Evolutionary conservation across 1,140 invertebrate species (phyloP).

Genomic region (Listronotus bonariensis): DNA sequence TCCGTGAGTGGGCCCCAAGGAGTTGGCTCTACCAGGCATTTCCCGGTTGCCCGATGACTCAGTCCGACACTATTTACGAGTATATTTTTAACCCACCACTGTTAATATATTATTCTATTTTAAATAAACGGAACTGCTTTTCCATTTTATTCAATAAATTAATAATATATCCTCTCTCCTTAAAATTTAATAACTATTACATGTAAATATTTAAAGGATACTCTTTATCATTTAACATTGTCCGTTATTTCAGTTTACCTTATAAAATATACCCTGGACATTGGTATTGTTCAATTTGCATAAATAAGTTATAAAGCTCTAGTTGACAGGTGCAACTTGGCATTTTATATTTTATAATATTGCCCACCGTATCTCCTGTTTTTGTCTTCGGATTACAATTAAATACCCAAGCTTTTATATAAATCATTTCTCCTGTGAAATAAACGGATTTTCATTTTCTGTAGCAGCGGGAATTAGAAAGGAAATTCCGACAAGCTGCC

Average conservation of each 20-base stretch:
- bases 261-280: conserved; percentile 20
- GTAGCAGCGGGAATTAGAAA: too few relatives aligned
- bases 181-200: conserved; percentile 30
- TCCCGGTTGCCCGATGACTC: too few relatives aligned
- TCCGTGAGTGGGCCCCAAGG: too few relatives aligned
- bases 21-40: too few relatives aligned
- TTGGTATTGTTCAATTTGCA: conserved; percentile 21
- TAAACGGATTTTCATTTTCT: too few relatives aligned
- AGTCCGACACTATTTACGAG: too few relatives aligned
- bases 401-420: too few relatives aligned
- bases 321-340: conserved; percentile 19
- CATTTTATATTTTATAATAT: conserved; percentile 14
- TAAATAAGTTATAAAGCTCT: conserved; percentile 23
- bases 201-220: conserved; percentile 19
- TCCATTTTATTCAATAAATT: conserved; percentile 34
- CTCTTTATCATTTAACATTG: conserved; percentile 17
- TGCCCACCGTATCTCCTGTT: conserved; percentile 12
- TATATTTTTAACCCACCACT: conserved; percentile 17
- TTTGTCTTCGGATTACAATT: conserved; percentile 14
- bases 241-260: conserved; percentile 24
- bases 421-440: too few relatives aligned
- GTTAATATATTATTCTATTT: conserved; percentile 9
- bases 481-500: too few relatives aligned
- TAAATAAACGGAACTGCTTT: conserved; percentile 16
- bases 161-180: conserved; percentile 25